Percentiles rank a stretch among this genome's conserved stretches.
Conservation (phyloP, 2,888 invertebrate genomes). For the Exocentrus adspersus region DNA sequence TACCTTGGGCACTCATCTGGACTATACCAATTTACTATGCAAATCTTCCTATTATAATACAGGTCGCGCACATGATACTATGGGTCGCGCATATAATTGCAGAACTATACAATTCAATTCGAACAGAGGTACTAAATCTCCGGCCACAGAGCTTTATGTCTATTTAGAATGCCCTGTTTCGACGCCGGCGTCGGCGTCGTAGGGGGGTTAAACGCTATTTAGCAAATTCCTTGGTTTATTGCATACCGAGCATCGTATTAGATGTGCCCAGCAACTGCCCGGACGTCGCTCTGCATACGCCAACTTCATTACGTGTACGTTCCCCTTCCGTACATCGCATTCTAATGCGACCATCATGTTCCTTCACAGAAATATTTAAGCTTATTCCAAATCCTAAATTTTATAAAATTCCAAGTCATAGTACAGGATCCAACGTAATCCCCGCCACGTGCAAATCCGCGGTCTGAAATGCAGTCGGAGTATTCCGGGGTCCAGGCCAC, state of each 20-base stretch:
- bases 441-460: slow-evolving; percentile 24
- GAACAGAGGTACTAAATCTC: slow-evolving; percentile 23
- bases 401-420: too few species aligned
- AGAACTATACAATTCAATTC: slow-evolving; percentile 18
- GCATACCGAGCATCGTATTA: slow-evolving; percentile 50
- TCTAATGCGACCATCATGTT: slow-evolving; percentile 12
- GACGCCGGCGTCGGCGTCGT: too few species aligned
- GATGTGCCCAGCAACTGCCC: slow-evolving; percentile 45
- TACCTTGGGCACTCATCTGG: too few species aligned
- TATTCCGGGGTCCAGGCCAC: slow-evolving; percentile 19
- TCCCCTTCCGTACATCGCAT: slow-evolving; percentile 18
- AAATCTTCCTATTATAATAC: too few species aligned
- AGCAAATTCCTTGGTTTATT: slow-evolving; percentile 50
- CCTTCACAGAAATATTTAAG: too few species aligned
- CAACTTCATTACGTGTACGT: slow-evolving; percentile 46
- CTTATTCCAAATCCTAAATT: too few species aligned
- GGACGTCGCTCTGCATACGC: slow-evolving; percentile 50
- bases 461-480: slow-evolving; percentile 22
- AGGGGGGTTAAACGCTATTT: slow-evolving; percentile 12
- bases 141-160: slow-evolving; percentile 6
- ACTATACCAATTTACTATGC: too few species aligned
- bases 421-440: too few species aligned
- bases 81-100: too few species aligned
- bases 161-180: slow-evolving; percentile 2
- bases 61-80: too few species aligned